These are phyloP conservation scores for Hexactinellida sp. DNA, from an alignment of 37 sponge, comb jelly and placozoan genomes.

Conservation along the genomic window DNA sequence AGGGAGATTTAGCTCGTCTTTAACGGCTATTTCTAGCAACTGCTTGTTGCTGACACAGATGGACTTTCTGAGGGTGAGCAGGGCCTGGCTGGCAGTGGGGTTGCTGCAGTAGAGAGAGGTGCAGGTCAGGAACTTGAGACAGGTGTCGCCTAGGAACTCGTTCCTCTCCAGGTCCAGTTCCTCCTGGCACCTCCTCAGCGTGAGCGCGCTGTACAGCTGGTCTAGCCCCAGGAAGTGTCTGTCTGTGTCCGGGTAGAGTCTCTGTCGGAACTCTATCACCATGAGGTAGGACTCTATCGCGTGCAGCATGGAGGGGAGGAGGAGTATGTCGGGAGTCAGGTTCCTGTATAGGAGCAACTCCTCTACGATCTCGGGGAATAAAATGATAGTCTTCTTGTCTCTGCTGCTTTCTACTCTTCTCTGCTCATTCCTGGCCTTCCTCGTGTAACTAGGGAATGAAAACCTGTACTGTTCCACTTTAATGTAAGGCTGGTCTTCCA, in stretches of 20 bases:
- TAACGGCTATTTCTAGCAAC: background rate
- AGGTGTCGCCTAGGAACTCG: constrained; percentile 86
- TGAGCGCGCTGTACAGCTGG: background rate
- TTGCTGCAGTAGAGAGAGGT: background rate
- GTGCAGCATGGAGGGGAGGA: constrained; percentile 68
- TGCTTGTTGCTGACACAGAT: background rate
- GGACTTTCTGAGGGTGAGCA: background rate
- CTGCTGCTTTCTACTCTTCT: background rate
- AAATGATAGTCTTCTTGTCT: background rate
- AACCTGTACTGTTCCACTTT: background rate
- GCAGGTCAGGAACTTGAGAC: constrained; percentile 63
- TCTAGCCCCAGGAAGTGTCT: background rate
- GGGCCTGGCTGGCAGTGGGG: background rate
- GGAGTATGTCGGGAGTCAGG: background rate
- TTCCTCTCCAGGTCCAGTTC: constrained; percentile 65
- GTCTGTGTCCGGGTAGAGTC: background rate
- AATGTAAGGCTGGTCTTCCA: background rate
- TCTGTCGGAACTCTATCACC: background rate
- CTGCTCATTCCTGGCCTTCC: background rate
- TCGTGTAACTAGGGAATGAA: background rate
- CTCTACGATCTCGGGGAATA: background rate
- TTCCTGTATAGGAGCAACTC: background rate
- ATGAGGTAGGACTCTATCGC: constrained; percentile 49
- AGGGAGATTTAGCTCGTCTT: background rate
- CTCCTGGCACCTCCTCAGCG: constrained; percentile 39